These are phyloP conservation scores for Myiozetetes cayanensis DNA, from an alignment of 2,113 vertebrate genomes.

Conservation along the genomic window DNA sequence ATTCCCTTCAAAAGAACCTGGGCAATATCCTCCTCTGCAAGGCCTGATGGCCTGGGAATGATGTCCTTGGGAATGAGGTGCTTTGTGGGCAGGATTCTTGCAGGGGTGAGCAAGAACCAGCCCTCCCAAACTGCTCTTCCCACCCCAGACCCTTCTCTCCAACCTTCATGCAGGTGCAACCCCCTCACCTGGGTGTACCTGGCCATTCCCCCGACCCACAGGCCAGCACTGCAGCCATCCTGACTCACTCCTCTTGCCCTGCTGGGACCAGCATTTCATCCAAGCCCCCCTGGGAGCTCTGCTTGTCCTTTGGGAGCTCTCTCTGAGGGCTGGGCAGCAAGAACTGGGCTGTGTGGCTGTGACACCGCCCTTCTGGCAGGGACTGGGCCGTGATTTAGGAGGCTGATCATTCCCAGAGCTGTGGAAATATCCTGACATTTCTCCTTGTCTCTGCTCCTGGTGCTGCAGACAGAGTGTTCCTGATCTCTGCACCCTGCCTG, in stretches of 20 bases:
- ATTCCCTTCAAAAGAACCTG: background rate
- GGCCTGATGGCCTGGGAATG: no score
- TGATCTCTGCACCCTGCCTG: background rate
- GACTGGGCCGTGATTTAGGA: background rate
- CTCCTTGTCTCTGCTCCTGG: background rate
- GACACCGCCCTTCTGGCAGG: rapidly evolving
- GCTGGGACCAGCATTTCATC: background rate
- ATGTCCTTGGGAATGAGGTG: background rate
- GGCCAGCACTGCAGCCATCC: background rate
- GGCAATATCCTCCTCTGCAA: background rate
- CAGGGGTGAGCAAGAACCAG: background rate
- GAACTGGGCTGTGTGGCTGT: background rate
- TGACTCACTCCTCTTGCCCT: background rate
- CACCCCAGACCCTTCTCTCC: background rate
- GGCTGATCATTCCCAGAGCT: background rate
- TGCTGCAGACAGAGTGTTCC: background rate
- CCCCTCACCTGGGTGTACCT: rapidly evolving
- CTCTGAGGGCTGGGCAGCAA: background rate
- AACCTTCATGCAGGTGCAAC: background rate
- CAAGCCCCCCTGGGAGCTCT: background rate
- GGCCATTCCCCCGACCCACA: no score
- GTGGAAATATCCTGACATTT: conserved; percentile 14
- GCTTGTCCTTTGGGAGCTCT: background rate
- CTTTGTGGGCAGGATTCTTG: background rate
- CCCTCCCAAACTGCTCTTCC: background rate